phyloP scores from a whole-genome alignment of 2,888 invertebrate genomes.

The Poecilus cupreus region DNA sequence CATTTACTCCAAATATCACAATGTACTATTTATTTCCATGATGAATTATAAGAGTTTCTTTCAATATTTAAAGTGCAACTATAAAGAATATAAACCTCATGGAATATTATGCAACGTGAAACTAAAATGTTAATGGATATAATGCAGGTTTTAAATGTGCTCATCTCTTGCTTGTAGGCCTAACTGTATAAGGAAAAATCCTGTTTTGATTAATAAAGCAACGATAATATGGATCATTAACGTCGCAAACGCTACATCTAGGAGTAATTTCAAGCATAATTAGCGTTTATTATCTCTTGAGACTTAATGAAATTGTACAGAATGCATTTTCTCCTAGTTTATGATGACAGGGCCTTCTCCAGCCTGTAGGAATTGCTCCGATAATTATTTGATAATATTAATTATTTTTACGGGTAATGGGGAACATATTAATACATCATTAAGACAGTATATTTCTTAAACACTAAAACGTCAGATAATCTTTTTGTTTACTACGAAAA shows the following conservation, averaged over 20 bases:
- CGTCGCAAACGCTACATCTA: conserved; percentile 31
- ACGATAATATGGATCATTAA: conserved; percentile 49
- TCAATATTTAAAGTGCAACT: no score
- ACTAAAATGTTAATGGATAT: conserved; percentile 2
- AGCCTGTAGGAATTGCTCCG: not conserved
- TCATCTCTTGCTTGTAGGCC: not conserved
- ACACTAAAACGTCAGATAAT: no score
- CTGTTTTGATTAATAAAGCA: conserved; percentile 43
- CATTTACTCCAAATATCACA: no score
- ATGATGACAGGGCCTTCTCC: not conserved
- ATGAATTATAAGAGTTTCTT: no score
- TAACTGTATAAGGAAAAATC: not conserved
- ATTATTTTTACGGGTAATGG: not conserved
- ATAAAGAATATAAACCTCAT: no score
- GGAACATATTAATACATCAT: no score
- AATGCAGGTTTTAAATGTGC: not conserved
- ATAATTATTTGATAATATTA: not conserved
- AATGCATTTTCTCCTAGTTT: conserved; percentile 22
- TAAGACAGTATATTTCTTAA: no score
- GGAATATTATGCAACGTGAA: not conserved
- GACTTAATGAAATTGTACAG: conserved; percentile 36
- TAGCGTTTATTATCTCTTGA: conserved; percentile 37
- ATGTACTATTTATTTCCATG: no score
- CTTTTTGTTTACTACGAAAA: no score
- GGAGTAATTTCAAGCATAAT: conserved; percentile 42